These are phyloP conservation scores for Pterostichus madidus DNA, from an alignment of 2,888 invertebrate genomes.

Conservation along the genomic window DNA sequence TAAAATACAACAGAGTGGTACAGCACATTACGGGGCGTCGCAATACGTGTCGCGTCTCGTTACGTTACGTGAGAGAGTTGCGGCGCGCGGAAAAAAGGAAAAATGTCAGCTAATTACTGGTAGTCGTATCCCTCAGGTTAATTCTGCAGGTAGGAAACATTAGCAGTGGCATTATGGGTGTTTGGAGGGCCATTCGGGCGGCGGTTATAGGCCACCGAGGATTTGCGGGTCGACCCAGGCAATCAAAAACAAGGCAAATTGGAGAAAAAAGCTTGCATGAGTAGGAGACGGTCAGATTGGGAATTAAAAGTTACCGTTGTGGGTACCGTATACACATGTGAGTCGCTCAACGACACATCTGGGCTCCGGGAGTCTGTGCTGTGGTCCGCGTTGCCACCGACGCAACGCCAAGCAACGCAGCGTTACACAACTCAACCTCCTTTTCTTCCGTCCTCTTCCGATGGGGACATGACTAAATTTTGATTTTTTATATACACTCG, in stretches of 20 bases:
- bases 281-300: constrained; percentile 73
- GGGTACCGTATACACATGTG: constrained; percentile 68
- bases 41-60: constrained; percentile 20
- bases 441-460: neutral
- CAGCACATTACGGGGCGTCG: constrained; percentile 7
- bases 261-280: constrained; percentile 73
- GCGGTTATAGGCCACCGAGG: constrained; percentile 83
- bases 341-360: constrained; percentile 58
- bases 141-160: constrained; percentile 78
- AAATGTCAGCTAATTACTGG: constrained; percentile 81
- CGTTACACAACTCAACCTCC: neutral
- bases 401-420: neutral
- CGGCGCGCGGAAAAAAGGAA: constrained; percentile 70
- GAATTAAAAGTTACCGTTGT: constrained; percentile 74
- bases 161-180: constrained; percentile 85
- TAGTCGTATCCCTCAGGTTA: constrained; percentile 75
- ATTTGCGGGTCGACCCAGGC: constrained; percentile 82
- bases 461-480: neutral
- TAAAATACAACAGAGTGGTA: constrained; percentile 5
- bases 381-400: too few relatives aligned
- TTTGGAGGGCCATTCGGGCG: constrained; percentile 84
- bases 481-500: neutral
- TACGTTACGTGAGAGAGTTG: constrained; percentile 45
- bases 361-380: neutral
- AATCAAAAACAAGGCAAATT: constrained; percentile 78